Evolutionary conservation across 2,888 invertebrate genomes (phyloP).

Genomic region (Latrodectus hesperus): DNA sequence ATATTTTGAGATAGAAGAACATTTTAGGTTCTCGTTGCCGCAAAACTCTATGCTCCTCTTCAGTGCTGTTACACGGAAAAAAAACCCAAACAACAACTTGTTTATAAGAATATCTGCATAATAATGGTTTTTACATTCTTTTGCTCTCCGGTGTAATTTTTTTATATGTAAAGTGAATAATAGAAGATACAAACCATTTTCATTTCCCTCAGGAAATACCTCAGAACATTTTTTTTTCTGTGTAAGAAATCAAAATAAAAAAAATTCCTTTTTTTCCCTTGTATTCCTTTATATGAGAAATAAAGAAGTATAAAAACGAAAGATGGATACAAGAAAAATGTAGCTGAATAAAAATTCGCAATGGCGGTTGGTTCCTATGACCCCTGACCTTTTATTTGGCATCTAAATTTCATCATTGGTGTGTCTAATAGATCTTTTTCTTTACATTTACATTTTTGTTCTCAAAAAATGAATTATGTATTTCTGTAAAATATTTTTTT

Average conservation of each 20-base stretch:
- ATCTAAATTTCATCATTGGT: neutral
- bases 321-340: neutral
- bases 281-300: neutral
- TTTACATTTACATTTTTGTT: no score
- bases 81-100: neutral
- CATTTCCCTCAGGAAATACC: neutral
- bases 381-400: neutral
- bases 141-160: neutral
- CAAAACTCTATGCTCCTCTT: neutral
- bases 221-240: neutral
- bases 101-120: constrained; percentile 31
- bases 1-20: no score
- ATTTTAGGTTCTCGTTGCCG: no score
- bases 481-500: no score
- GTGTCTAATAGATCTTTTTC: neutral
- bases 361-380: neutral
- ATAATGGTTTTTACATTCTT: constrained; percentile 8
- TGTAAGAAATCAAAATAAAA: no score
- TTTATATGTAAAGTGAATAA: neutral
- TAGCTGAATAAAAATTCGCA: neutral
- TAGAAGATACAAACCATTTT: neutral
- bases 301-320: neutral
- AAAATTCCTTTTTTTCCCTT: neutral
- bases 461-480: no score
- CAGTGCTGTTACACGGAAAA: neutral